phyloP scores from a whole-genome alignment of 2,113 vertebrate genomes.

The Pseudorhombus dupliciocellatus region DNA sequence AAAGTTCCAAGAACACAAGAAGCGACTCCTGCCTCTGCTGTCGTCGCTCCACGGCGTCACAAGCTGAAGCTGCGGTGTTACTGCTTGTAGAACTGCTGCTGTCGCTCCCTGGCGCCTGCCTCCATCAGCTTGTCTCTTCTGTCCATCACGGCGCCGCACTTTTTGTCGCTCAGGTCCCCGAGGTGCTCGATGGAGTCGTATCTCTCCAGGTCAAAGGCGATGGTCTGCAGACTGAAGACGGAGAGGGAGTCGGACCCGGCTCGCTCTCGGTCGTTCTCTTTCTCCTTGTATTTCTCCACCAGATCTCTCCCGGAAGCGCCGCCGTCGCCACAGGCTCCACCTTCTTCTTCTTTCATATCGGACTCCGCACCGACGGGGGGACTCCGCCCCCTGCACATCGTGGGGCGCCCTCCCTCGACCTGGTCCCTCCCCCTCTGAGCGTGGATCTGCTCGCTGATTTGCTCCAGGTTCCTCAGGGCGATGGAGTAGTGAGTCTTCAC shows the following conservation, averaged over 20 bases:
- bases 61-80: conserved; percentile 91
- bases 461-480: conserved; percentile 89
- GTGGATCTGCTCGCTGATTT: conserved; percentile 95
- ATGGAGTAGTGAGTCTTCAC: conserved; percentile 91
- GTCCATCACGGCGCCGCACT: background rate
- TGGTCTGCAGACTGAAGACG: conserved; percentile 90
- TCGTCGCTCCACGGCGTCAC: conserved; percentile 69
- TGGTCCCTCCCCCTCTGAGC: conserved; percentile 81
- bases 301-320: conserved; percentile 21
- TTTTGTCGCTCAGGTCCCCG: conserved; percentile 79
- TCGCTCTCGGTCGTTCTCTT: conserved; percentile 68
- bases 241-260: conserved; percentile 84
- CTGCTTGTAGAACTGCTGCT: conserved; percentile 76
- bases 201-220: conserved; percentile 93
- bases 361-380: conserved; percentile 81
- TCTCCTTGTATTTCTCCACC: conserved; percentile 70
- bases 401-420: conserved; percentile 47
- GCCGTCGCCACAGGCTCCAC: conserved; percentile 57
- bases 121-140: conserved; percentile 52
- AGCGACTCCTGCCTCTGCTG: no score
- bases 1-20: no score
- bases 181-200: conserved; percentile 93
- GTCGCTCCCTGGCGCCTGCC: conserved; percentile 48
- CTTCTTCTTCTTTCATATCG: conserved; percentile 53
- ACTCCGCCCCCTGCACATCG: conserved; percentile 73